Base-by-base conservation (phyloP, 1,140 invertebrate genomes). In the Drosophila saltans region DNA sequence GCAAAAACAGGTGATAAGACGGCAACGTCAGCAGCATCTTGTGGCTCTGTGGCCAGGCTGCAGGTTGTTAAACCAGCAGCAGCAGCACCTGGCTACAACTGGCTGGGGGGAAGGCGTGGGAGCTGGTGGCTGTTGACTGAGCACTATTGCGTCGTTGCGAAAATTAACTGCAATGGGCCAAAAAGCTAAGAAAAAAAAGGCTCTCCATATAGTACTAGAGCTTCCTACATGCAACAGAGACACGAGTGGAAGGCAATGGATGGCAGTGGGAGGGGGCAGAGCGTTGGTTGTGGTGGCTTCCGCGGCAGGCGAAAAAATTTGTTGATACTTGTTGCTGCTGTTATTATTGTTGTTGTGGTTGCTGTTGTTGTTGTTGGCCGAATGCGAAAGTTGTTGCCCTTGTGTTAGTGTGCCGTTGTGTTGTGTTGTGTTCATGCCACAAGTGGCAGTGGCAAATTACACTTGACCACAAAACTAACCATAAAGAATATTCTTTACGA, bases 331-430 rank as follows among this genome's bases (percentile, higher is more conserved):
- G 48, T 67, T 55, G 69, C 6, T 43, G 56, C 2, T 30, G 28
- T 30, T 30, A 36, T 67, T 59, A 36, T 67, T 59, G 69, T 2
- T 43, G 56, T 33, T 75, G 73, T 36, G 11, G 60, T 55, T 73
- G 70, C 61, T 72, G 69, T 40, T 52, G 69, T 55, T 75, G 56
- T 60, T 76, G 55, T 43, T 86, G 82, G 82, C 79, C 82, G 86
- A 86, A 90, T 86, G 80, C 86, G 88, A 90, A 90, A 90, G 86
- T 90, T 90, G 86, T 90, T 90, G 86, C 86, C 86, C 86, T 90
- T 90, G 86, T 90, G 69, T 88, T 88, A 69, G 84, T 89, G 84
- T 77, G 59, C 66, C 43, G 58, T 33, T 43, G 39, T 39, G 39
- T 68, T 39, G 39, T 68, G 61, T 41, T 64, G 64, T 86, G 76